Evolutionary conservation across 37 sponge, comb jelly and placozoan species (phyloP).

Genomic region (Axinella damicornis): DNA sequence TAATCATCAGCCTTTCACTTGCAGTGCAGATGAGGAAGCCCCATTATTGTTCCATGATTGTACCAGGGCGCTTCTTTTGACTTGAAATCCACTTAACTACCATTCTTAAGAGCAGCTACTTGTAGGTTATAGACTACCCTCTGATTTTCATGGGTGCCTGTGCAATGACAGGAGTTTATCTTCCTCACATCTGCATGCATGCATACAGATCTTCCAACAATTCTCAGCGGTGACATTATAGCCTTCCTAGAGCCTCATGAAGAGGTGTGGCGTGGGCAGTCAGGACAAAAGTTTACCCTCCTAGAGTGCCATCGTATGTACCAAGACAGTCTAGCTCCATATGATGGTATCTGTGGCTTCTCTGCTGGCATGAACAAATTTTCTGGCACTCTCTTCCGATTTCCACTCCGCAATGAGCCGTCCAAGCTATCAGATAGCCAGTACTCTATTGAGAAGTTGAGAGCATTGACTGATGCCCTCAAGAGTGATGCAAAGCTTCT

Average conservation of each 20-base stretch:
- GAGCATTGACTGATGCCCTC: slow-evolving; percentile 24
- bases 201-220: slow-evolving; percentile 38
- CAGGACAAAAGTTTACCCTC: slow-evolving; percentile 19
- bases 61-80: no score
- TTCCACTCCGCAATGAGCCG: slow-evolving; percentile 53
- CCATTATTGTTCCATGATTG: no score
- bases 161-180: no score
- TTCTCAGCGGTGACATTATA: slow-evolving; percentile 33
- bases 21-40: no score
- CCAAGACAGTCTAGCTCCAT: slow-evolving; percentile 14
- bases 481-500: slow-evolving; percentile 48
- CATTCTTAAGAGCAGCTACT: no score
- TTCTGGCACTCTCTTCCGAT: slow-evolving; percentile 46
- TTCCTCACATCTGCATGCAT: no score
- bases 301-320: background rate
- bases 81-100: no score
- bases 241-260: slow-evolving; percentile 55
- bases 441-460: slow-evolving; percentile 32
- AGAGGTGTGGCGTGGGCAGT: slow-evolving; percentile 26
- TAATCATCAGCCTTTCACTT: no score
- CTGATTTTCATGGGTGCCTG: no score
- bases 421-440: slow-evolving; percentile 19
- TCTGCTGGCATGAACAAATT: background rate
- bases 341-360: slow-evolving; percentile 33
- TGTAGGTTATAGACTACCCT: no score